These are phyloP conservation scores for human (Homo sapiens) DNA, from an alignment of 2,113 vertebrate species.

Conservation along the genomic window DNA sequence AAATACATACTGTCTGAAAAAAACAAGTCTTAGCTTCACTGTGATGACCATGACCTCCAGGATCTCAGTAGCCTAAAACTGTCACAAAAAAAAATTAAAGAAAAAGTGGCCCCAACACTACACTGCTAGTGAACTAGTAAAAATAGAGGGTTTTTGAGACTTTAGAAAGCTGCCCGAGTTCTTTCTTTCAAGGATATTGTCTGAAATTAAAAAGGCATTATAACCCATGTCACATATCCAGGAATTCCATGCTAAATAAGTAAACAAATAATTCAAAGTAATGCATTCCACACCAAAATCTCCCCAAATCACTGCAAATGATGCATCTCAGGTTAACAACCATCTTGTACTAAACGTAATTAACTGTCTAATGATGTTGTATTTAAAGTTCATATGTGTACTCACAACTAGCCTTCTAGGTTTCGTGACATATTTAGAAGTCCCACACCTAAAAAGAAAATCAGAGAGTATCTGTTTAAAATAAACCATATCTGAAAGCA, in stretches of 20 bases:
- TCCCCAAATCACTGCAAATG: background rate
- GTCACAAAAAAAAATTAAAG: background rate
- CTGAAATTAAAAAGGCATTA: background rate
- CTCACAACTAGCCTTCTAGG: background rate
- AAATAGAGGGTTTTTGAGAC: background rate
- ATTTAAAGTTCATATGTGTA: background rate
- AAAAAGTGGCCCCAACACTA: background rate
- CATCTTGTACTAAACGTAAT: background rate
- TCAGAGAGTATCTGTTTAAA: background rate
- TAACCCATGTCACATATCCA: background rate
- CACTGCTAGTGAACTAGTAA: background rate
- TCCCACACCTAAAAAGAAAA: background rate
- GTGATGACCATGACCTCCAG: background rate
- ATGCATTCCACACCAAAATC: background rate
- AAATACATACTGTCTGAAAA: background rate
- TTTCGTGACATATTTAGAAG: background rate
- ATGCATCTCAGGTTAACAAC: background rate
- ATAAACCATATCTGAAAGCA: background rate
- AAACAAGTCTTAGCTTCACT: background rate
- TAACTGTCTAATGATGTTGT: background rate
- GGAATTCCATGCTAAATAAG: background rate
- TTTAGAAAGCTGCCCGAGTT: background rate
- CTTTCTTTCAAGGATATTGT: background rate
- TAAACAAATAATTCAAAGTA: slow-evolving; percentile 2
- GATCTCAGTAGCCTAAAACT: background rate